These are phyloP conservation scores for Echeneis naucrates DNA, from an alignment of 2,797 vertebrate genomes.

Conservation along the genomic window DNA sequence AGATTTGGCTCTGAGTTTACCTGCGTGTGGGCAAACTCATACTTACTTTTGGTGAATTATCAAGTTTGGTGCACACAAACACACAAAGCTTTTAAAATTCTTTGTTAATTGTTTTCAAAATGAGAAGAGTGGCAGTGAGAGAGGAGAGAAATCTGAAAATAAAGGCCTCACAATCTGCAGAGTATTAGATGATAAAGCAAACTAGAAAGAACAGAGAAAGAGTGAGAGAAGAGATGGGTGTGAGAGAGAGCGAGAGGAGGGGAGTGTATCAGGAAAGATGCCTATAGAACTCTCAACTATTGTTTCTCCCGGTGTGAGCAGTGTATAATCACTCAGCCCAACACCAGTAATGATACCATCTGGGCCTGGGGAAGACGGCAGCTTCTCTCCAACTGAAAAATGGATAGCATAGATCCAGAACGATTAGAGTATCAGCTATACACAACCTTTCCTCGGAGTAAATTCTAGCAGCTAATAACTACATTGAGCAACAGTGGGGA, in stretches of 20 bases:
- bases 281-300: conserved; percentile 75
- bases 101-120: conserved; percentile 41
- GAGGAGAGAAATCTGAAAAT: conserved; percentile 1
- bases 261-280: conserved; percentile 65
- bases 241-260: conserved; percentile 16
- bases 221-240: conserved; percentile 18
- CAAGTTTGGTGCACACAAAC: not conserved
- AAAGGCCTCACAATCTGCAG: conserved; percentile 27
- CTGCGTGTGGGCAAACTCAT: conserved; percentile 23
- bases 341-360: conserved; percentile 87
- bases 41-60: conserved; percentile 14
- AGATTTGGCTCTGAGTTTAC: conserved; percentile 27
- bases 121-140: not conserved
- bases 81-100: conserved; percentile 32
- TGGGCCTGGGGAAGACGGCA: conserved; percentile 81
- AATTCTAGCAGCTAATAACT: conserved; percentile 61
- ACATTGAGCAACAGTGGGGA: conserved; percentile 26
- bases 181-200: conserved; percentile 38
- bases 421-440: conserved; percentile 84
- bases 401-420: conserved; percentile 80
- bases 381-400: conserved; percentile 83
- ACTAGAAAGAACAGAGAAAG: conserved; percentile 15
- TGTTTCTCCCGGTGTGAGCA: conserved; percentile 80
- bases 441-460: conserved; percentile 53
- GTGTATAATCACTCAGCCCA: conserved; percentile 86